Conservation (phyloP, 1,140 invertebrate genomes). For the Scaptomyza montana region DNA sequence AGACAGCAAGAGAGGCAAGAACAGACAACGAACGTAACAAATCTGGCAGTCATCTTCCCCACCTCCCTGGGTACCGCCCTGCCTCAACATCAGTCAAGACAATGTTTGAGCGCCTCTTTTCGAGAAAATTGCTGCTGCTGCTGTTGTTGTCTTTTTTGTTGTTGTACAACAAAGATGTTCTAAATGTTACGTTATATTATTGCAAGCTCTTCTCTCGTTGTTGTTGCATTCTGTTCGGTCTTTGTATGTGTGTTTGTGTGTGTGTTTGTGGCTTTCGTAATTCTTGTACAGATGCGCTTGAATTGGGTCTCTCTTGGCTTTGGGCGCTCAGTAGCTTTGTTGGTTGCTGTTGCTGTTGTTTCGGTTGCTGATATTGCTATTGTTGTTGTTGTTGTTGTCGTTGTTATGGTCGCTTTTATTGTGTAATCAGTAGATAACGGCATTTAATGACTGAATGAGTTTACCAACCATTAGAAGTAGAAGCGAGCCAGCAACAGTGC, state of each 20-base stretch:
- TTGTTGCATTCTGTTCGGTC: slow-evolving; percentile 13
- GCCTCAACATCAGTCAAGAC: not conserved
- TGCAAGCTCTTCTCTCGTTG: slow-evolving; percentile 26
- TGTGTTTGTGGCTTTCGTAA: slow-evolving; percentile 32
- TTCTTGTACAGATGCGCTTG: slow-evolving; percentile 66
- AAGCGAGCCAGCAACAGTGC: slow-evolving; percentile 1
- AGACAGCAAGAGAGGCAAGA: slow-evolving; percentile 13
- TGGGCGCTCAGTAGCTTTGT: slow-evolving; percentile 63
- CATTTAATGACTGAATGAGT: slow-evolving; percentile 82
- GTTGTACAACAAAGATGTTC: slow-evolving; percentile 65
- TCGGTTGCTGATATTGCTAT: slow-evolving; percentile 8
- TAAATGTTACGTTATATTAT: slow-evolving; percentile 76
- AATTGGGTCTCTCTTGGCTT: slow-evolving; percentile 72
- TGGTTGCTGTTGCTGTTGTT: slow-evolving; percentile 37
- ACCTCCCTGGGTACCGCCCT: not conserved
- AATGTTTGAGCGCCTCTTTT: slow-evolving; percentile 3
- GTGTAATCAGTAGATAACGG: slow-evolving; percentile 81
- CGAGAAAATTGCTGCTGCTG: slow-evolving; percentile 64
- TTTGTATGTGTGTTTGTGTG: slow-evolving; percentile 10
- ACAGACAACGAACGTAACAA: slow-evolving; percentile 50
- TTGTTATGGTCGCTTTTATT: slow-evolving; percentile 67
- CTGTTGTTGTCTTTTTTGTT: slow-evolving; percentile 43
- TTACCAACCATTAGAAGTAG: slow-evolving; percentile 29
- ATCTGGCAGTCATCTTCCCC: slow-evolving; percentile 28
- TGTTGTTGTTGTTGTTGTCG: slow-evolving; percentile 48